Percentiles rank a stretch among this genome's conserved stretches.
Conservation (phyloP, 2,113 vertebrate genomes). For the Neopipo cinnamomea region DNA sequence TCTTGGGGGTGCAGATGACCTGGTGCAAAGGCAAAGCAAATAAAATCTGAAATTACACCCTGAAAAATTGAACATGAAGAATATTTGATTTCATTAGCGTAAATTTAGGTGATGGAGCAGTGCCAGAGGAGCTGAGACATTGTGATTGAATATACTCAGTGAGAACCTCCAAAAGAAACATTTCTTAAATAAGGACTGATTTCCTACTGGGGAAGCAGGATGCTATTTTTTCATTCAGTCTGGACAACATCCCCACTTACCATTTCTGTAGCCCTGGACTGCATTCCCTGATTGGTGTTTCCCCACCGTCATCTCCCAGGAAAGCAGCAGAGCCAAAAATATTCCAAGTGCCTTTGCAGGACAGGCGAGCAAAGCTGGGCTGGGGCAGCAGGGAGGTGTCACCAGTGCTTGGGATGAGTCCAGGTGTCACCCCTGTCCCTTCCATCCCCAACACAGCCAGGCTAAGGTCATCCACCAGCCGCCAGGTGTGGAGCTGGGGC, state of each 20-base stretch:
- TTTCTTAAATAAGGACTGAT: not conserved
- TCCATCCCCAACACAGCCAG: not conserved
- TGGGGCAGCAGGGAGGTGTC: not conserved
- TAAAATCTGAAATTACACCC: not conserved
- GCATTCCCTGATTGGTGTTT: not conserved
- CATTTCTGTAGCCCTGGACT: not conserved
- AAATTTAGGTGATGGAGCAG: not conserved
- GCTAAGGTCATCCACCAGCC: not conserved
- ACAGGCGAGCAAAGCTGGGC: not conserved
- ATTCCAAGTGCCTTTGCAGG: not conserved
- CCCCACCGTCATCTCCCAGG: not conserved
- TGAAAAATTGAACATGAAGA: not conserved
- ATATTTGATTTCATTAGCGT: not conserved
- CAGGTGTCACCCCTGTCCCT: not conserved
- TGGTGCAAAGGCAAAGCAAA: not conserved
- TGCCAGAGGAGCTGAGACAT: not conserved
- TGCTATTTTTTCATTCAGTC: not conserved
- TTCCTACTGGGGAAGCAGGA: not conserved
- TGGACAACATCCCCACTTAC: not conserved
- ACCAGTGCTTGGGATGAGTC: not conserved
- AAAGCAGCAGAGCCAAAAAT: not conserved
- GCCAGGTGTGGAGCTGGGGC: rapidly evolving
- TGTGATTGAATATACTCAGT: not conserved
- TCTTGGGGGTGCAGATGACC: not conserved
- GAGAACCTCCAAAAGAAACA: not conserved